Percentiles rank a stretch among this genome's conserved stretches.
Evolutionary conservation across 2,113 vertebrate species (phyloP).

Genomic region (Pelodiscus sinensis): DNA sequence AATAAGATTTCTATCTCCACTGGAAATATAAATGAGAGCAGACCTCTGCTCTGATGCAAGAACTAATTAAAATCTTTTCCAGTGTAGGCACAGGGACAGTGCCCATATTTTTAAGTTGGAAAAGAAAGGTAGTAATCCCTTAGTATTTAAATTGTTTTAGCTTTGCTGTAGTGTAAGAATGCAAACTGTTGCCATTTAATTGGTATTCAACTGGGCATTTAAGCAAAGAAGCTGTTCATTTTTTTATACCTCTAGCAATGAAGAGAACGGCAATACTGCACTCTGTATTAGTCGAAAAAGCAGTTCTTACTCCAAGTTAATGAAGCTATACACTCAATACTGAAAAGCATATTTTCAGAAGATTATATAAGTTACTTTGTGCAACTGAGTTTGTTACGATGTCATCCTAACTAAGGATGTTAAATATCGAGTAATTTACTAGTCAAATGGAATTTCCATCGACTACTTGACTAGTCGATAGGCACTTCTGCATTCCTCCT

Average conservation of each 20-base stretch:
- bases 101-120: background rate
- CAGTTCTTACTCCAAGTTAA: background rate
- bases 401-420: too few species aligned
- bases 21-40: background rate
- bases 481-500: too few species aligned
- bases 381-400: background rate
- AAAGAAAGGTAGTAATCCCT: background rate
- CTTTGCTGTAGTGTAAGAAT: background rate
- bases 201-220: background rate
- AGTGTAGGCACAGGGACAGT: background rate
- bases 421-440: too few species aligned
- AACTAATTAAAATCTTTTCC: background rate
- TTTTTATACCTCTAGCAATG: background rate
- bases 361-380: background rate
- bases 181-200: background rate
- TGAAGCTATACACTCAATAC: background rate
- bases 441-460: too few species aligned
- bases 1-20: background rate
- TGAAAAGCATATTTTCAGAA: background rate
- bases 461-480: too few species aligned
- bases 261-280: too few species aligned
- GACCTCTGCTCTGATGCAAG: background rate
- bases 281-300: background rate
- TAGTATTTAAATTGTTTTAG: background rate
- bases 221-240: background rate